phyloP scores from a whole-genome alignment of 2,797 vertebrate genomes.

The Gastrophryne carolinensis region DNA sequence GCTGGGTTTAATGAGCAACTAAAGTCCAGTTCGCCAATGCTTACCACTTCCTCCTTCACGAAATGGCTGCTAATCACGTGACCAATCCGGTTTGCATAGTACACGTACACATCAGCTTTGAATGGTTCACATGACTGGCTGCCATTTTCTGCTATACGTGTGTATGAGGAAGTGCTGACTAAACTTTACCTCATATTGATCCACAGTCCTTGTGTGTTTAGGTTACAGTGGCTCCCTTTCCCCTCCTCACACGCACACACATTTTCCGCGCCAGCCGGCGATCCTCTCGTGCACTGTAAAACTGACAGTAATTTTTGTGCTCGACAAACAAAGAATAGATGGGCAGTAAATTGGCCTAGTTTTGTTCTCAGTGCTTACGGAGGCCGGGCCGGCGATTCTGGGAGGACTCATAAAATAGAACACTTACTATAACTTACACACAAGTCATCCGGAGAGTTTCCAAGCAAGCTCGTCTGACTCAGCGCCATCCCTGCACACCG shows the following conservation, averaged over 20 bases:
- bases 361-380: conserved; percentile 25
- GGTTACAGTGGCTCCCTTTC: background rate
- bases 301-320: conserved; percentile 18
- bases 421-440: conserved; percentile 14
- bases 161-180: no score
- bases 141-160: no score
- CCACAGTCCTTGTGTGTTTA: background rate
- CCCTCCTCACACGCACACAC: background rate
- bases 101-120: no score
- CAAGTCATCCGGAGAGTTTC: background rate
- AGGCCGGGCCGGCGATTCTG: conserved; percentile 18
- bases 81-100: no score
- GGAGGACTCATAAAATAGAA: conserved; percentile 32
- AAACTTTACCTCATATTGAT: background rate
- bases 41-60: no score
- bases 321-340: conserved; percentile 35
- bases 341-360: conserved; percentile 32
- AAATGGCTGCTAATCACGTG: no score
- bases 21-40: no score
- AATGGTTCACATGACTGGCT: no score
- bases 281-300: conserved; percentile 25
- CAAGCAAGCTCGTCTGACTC: conserved; percentile 7
- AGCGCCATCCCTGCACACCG: background rate
- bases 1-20: no score
- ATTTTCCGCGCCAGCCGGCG: background rate